Base-by-base conservation (phyloP, 1,140 invertebrate genomes). In the Brachionus koreanus region DNA sequence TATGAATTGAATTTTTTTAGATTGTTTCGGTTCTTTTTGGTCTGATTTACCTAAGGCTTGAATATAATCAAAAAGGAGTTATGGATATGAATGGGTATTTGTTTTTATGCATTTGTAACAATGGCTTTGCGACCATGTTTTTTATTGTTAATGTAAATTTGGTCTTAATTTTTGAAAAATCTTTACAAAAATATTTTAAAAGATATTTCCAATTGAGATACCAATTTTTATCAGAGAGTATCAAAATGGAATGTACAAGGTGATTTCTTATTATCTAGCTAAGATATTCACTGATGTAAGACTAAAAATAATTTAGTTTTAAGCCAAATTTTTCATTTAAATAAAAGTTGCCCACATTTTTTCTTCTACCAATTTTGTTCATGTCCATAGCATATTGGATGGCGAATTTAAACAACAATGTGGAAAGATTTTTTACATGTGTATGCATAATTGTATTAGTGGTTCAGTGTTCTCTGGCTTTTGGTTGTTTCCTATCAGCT, bases 261-360 rank as follows among this genome's bases (percentile, higher is more conserved):
- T 69, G 2, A 49, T 69, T 42, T 52, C 63, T 9, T 82, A 82
- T 52, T 82, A 82, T 16, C 29, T 82, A 5, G 63, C 79, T 2
- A 82, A 82, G 49, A 49, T 67, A 37, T 12, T 82, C 9, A 82
- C 63, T 1, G 63, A 82, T 72, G 79, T 82, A 49, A 69, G n/a
- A 57, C 19, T 23, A 19, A 2, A 12, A 57, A 46, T 13, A 13
- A 42, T 25, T 19, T 3, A 16, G 72, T n/a, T 25, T 81, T 63
- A 12, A 19, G 83, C 43, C 72, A 82, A 74, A 84, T 89, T 89
- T 43, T 85, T 94, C 93, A 2, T 29, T 29, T 86, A 94, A 93
- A 25, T 93, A 92, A 16, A 89, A 0, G 91, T 95, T 49, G 95
- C 95, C 0, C 83, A 95, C 7, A 87, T 96, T 1, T 97, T 97